A percentile compares a stretch with the other conserved stretches of the same genome.
Evolutionary conservation across 2,888 invertebrate genomes (phyloP).

Genomic region (Napeogenes inachia): DNA sequence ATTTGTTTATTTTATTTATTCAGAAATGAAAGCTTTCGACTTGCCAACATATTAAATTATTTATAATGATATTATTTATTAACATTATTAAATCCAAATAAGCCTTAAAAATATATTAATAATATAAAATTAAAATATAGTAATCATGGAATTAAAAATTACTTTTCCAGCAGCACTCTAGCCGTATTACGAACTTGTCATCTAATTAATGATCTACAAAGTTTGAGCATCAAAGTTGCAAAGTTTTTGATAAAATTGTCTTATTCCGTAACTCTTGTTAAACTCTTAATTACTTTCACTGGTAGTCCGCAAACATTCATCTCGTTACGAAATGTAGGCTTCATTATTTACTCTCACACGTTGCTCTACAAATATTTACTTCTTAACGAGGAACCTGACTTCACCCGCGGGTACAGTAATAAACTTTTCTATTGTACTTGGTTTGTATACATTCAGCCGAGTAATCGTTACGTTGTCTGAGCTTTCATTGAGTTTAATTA

Average conservation of each 20-base stretch:
- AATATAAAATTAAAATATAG: not conserved
- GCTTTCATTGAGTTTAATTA: conserved; percentile 49
- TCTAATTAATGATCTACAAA: conserved; percentile 17
- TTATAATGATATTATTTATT: too few relatives aligned
- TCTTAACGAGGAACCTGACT: conserved; percentile 71
- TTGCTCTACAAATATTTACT: conserved; percentile 68
- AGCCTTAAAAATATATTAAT: not conserved
- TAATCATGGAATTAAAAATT: not conserved
- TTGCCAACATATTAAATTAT: too few relatives aligned
- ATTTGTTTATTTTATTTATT: too few relatives aligned
- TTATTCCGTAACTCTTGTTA: conserved; percentile 59
- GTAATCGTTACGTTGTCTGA: conserved; percentile 43
- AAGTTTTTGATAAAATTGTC: conserved; percentile 53
- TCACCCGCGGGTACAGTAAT: conserved; percentile 60
- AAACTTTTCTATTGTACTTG: conserved; percentile 68
- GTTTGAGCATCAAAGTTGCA: conserved; percentile 34
- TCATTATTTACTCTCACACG: conserved; percentile 71
- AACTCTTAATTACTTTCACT: conserved; percentile 71
- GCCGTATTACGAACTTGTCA: conserved; percentile 6
- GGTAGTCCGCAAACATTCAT: conserved; percentile 72
- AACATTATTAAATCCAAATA: not conserved
- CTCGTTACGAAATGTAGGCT: conserved; percentile 64
- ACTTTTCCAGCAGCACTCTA: conserved; percentile 25
- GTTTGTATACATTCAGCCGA: conserved; percentile 44
- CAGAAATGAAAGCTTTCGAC: too few relatives aligned